Evolutionary conservation across 2,888 invertebrate species (phyloP).

Genomic region (Apodemia duryi): DNA sequence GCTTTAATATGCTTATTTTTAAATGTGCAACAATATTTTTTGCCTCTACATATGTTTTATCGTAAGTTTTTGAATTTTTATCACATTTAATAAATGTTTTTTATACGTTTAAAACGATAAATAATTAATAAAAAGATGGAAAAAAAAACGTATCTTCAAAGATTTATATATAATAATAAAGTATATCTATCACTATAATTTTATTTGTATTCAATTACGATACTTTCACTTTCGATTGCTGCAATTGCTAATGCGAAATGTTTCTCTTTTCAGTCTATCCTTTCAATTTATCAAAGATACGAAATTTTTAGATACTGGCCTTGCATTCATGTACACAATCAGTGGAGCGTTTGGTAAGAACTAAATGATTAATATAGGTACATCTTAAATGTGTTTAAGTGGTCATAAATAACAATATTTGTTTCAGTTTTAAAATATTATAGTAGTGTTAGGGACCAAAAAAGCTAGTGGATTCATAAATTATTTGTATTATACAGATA

Average conservation of each 20-base stretch:
- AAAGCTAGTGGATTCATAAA: too few species aligned
- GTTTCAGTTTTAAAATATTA: not conserved
- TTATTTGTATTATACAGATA: too few species aligned
- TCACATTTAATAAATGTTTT: not conserved
- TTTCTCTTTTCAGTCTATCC: conserved; percentile 59
- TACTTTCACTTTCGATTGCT: conserved; percentile 37
- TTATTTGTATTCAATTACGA: conserved; percentile 2
- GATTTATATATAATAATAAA: not conserved
- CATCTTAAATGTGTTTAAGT: not conserved
- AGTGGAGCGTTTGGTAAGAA: conserved; percentile 71
- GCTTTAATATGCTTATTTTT: conserved; percentile 64
- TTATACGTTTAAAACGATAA: not conserved
- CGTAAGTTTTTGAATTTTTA: conserved; percentile 50
- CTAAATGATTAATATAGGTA: conserved; percentile 32
- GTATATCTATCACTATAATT: not conserved
- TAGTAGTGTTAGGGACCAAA: not conserved
- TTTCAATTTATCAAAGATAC: conserved; percentile 63
- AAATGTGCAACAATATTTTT: conserved; percentile 61
- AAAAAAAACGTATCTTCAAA: not conserved
- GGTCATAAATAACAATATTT: not conserved
- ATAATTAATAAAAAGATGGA: not conserved
- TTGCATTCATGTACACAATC: conserved; percentile 66
- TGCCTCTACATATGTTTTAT: conserved; percentile 57
- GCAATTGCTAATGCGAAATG: conserved; percentile 14
- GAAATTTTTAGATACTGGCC: conserved; percentile 62